phyloP scores from a whole-genome alignment of 2,888 invertebrate genomes.

The Lasioglossum calceatum region DNA sequence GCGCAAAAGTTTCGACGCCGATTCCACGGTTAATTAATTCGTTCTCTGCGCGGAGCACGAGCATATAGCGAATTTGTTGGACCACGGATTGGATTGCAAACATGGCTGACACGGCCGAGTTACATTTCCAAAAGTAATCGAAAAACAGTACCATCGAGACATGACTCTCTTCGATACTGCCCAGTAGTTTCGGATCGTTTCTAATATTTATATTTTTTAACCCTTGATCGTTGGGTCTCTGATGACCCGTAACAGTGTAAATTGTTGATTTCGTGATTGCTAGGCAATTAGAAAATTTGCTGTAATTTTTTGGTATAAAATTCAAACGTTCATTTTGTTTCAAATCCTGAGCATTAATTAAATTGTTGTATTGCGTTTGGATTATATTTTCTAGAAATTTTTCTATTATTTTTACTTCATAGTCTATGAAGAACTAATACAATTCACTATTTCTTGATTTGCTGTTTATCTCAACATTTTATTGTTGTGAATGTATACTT shows the following conservation, averaged over 20 bases:
- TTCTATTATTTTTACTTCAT: background rate
- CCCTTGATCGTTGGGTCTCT: background rate
- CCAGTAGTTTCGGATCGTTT: background rate
- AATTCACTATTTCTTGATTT: too few relatives aligned
- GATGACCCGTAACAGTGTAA: background rate
- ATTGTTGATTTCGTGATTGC: background rate
- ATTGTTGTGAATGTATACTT: too few relatives aligned
- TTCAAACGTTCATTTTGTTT: background rate
- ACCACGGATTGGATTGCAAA: background rate
- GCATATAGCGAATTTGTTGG: background rate
- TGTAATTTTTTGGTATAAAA: background rate
- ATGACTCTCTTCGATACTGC: background rate
- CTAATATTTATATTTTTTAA: background rate
- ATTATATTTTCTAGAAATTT: background rate
- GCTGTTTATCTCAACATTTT: too few relatives aligned
- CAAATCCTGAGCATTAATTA: background rate
- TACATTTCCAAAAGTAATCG: background rate
- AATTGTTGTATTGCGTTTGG: too few relatives aligned
- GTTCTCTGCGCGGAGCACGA: slow-evolving; percentile 8
- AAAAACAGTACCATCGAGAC: background rate
- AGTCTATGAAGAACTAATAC: background rate
- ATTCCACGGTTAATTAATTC: slow-evolving; percentile 45
- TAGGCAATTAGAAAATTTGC: background rate
- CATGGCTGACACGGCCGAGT: background rate
- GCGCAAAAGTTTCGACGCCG: slow-evolving; percentile 32